Conservation (phyloP, 2,797 vertebrate species). For the Lepilemur septentrionalis region DNA sequence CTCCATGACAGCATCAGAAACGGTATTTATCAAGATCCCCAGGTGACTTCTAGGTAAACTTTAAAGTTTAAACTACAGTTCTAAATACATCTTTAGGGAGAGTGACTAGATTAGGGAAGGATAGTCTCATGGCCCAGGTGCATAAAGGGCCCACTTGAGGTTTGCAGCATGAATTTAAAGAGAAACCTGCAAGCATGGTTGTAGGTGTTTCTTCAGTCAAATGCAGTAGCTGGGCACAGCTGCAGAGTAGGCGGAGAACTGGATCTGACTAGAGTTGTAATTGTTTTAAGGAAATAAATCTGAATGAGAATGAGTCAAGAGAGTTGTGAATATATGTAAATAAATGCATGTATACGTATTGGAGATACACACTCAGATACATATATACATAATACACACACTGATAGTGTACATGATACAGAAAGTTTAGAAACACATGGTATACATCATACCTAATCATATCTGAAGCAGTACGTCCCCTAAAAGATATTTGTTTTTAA, state of each 20-base stretch:
- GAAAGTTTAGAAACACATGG: background rate
- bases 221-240: background rate
- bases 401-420: background rate
- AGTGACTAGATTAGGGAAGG: background rate
- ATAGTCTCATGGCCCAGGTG: background rate
- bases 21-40: background rate
- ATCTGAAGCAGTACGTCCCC: background rate
- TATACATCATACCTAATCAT: background rate
- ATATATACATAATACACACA: background rate
- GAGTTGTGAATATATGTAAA: too few species aligned
- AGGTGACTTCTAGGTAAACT: background rate
- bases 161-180: conserved; percentile 1
- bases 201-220: background rate
- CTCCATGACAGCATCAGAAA: background rate
- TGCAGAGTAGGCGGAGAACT: background rate
- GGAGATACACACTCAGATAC: background rate
- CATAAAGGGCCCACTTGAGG: background rate
- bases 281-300: background rate
- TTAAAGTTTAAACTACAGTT: background rate
- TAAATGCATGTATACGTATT: background rate
- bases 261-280: background rate
- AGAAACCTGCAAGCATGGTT: background rate
- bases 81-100: background rate
- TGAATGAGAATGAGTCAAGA: background rate
- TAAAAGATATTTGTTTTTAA: background rate